Base-by-base conservation (phyloP, 1,140 invertebrate species). In the Saccostrea cuccullata region DNA sequence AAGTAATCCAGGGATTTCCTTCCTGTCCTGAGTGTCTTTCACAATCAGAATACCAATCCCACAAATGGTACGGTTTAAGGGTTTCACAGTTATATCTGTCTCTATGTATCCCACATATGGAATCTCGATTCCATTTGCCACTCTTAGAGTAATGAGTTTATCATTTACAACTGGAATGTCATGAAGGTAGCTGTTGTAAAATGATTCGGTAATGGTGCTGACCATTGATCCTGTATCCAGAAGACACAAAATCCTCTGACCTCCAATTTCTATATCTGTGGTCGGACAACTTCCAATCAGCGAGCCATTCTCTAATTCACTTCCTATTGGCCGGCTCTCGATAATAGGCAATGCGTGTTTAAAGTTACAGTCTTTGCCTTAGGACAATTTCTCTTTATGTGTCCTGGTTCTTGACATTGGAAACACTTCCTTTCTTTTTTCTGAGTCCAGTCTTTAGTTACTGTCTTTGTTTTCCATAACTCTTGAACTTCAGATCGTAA, bases 41-140 rank as follows among this genome's bases (percentile, higher is more conserved):
- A 56, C 36, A 83, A 87, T 58, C 40, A 82, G 40, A 11, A 87
- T 87, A n/a, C 85, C 85, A 17, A 60, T 17, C 13, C 70, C 67
- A 60, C 70, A 23, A 4, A 86, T 26, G n/a, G 40, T 83, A 11
- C 20, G 23, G 12, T 20, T 83, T 9, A 40, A 36, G 20, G 87
- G 82, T 11, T 23, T 82, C 23, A 83, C 36, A 40, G 26, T 30
- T 1, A 83, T 83, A 83, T 83, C n/a, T 36, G 82, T 83, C 40
- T 83, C 82, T 20, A 83, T 83, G 40, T 83, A 83, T 40, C 82
- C 30, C 8, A 83, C 40, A 55, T 83, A 83, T 30, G 82, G 30
- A 36, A 36, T 36, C 30, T 36, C 30, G 30, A 36, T 36, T 36
- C 30, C 30, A 36, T 36, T 36, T 12, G 82, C 82, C 8, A 40